Base-by-base conservation (phyloP, 2,113 vertebrate species). In the Nycticebus coucang region DNA sequence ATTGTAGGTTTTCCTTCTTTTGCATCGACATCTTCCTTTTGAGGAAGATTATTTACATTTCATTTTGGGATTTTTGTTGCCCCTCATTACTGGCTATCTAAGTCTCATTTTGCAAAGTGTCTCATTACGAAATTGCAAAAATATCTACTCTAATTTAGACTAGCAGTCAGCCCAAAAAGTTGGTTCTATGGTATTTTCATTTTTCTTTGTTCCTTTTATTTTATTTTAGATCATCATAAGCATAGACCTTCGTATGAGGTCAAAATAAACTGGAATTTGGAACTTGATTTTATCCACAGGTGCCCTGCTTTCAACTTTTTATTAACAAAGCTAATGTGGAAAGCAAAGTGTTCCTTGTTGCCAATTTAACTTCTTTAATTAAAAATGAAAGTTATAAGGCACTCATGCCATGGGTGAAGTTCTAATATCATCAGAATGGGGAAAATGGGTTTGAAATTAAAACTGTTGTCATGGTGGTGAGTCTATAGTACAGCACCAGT, bases 341-440 rank as follows among this genome's bases (percentile, higher is more conserved):
- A 98, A 97, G 98, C 91, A 97, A 98, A 97, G 97, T 98, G 98
- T 98, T 98, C 98, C 98, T 98, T 98, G 97, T 98, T 98, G 97
- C 98, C 96, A 97, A 96, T 98, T 98, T 98, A 98, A 98, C 98
- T 98, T 98, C 96, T 98, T 99, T 98, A 99, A 98, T 98, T 98
- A 99, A 98, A 98, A 98, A 98, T 97, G 98, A 98, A 98, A 98
- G 97, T 98, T 98, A 97, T 97, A 98, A 98, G 95, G 98, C 97
- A 96, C 77, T 86, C 97, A 97, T 97, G 98, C 98, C 98, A 97
- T 98, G 97, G 98, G 98, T 98, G 95, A 98, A 98, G 96, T 98
- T 98, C 98, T 98, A 95, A 97, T 97, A 96, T 97, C 97, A 97
- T 98, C 97, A 97, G 87, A 88, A 98, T 89, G 97, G 96, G 96